These are phyloP conservation scores for Rallus crepitans DNA, from an alignment of 2,797 vertebrate species.

Conservation along the genomic window DNA sequence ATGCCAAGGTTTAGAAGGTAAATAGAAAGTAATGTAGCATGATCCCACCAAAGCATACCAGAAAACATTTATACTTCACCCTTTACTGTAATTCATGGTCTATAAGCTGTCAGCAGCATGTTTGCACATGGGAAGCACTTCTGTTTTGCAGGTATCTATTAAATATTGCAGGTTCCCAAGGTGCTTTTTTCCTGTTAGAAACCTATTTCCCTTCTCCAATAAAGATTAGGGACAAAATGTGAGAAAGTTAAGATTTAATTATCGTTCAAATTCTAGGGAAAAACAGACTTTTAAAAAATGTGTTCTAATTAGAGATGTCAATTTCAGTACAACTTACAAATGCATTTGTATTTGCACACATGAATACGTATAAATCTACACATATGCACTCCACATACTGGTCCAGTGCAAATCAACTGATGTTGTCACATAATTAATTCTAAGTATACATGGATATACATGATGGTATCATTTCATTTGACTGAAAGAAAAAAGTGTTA, in stretches of 20 bases:
- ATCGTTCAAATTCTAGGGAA: not conserved
- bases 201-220: not conserved
- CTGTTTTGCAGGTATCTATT: not conserved
- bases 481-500: not conserved
- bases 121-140: not conserved
- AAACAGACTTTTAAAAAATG: not conserved
- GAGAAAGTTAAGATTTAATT: not conserved
- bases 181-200: not conserved
- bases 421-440: not conserved
- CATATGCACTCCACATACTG: not conserved
- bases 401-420: rapidly evolving
- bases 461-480: not conserved
- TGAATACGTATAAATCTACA: not conserved
- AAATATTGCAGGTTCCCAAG: not conserved
- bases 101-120: not conserved
- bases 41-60: not conserved
- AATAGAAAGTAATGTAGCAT: not conserved
- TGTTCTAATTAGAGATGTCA: not conserved
- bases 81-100: not conserved
- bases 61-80: not conserved
- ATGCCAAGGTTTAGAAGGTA: not conserved
- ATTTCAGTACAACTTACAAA: not conserved
- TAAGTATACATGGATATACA: not conserved
- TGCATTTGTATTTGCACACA: not conserved
- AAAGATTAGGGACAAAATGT: not conserved